Conservation (phyloP, 2,888 invertebrate genomes). For the Drosophila anomelani region DNA sequence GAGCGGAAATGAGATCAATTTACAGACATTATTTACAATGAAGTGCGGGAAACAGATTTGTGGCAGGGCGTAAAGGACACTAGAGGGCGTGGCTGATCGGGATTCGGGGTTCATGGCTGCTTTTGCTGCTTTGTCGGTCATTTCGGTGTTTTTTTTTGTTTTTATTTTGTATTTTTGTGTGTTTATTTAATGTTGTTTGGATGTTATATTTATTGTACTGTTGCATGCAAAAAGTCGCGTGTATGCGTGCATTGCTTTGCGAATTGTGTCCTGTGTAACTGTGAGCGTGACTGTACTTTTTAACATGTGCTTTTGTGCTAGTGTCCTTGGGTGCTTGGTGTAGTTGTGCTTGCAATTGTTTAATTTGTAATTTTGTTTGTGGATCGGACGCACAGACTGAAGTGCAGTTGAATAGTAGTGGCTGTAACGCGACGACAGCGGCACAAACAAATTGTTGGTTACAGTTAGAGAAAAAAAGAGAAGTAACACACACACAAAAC, state of each 20-base stretch:
- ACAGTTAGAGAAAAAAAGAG: slow-evolving; percentile 49
- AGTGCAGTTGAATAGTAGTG: slow-evolving; percentile 34
- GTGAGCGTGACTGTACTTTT: slow-evolving; percentile 28
- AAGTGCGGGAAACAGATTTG: slow-evolving; percentile 47
- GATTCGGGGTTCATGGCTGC: slow-evolving; percentile 22
- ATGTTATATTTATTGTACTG: slow-evolving; percentile 25
- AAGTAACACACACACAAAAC: slow-evolving; percentile 56
- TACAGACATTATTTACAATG: slow-evolving; percentile 70
- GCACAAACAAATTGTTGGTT: slow-evolving; percentile 68
- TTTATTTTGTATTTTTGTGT: slow-evolving; percentile 14
- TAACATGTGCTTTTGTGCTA: slow-evolving; percentile 30
- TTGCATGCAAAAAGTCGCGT: slow-evolving; percentile 63
- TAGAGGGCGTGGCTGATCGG: slow-evolving; percentile 14
- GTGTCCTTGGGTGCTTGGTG: slow-evolving; percentile 34
- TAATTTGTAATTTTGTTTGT: slow-evolving; percentile 37
- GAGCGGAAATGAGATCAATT: slow-evolving; percentile 54
- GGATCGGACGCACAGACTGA: slow-evolving; percentile 42
- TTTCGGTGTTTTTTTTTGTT: slow-evolving; percentile 26
- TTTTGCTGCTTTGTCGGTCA: slow-evolving; percentile 33
- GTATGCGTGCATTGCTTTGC: slow-evolving; percentile 33
- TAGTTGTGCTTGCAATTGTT: slow-evolving; percentile 16
- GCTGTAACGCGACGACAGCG: slow-evolving; percentile 55
- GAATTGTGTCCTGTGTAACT: slow-evolving; percentile 19
- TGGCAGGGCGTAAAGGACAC: slow-evolving; percentile 21
- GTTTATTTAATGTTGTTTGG: slow-evolving; percentile 16